Conservation (phyloP, 2,113 vertebrate species). For the Gobiocypris rarus region DNA sequence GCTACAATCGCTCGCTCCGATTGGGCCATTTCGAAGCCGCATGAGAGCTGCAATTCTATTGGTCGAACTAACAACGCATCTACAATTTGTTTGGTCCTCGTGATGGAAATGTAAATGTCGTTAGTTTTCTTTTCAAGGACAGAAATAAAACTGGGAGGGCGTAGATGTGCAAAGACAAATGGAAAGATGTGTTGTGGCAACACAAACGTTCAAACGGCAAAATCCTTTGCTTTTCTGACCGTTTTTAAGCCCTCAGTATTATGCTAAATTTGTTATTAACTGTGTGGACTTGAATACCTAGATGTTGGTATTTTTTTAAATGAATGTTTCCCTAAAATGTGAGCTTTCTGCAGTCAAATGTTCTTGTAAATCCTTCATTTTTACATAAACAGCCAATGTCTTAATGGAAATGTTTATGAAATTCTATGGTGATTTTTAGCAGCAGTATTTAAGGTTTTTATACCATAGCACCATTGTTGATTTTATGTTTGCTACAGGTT, state of each 20-base stretch:
- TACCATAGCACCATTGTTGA: background rate
- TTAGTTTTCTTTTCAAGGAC: conserved; percentile 15
- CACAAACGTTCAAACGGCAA: background rate
- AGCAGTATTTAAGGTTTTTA: background rate
- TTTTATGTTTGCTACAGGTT: background rate
- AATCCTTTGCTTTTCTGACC: background rate
- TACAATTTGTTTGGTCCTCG: conserved; percentile 32
- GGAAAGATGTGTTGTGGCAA: conserved; percentile 10
- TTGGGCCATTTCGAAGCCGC: background rate
- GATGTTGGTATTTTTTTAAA: background rate
- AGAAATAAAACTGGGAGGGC: conserved; percentile 39
- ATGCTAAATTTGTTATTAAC: background rate
- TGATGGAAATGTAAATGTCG: background rate
- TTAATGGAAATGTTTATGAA: background rate
- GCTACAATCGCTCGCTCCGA: background rate
- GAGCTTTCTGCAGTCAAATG: background rate
- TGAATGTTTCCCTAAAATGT: background rate
- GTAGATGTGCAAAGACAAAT: conserved; percentile 3
- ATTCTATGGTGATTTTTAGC: background rate
- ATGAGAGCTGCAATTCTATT: conserved; percentile 25
- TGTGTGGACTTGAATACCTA: background rate
- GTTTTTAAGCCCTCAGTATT: background rate
- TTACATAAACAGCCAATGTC: background rate
- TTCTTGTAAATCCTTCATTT: too few species aligned
- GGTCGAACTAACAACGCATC: background rate